Percentiles rank a stretch among this genome's conserved stretches.
Evolutionary conservation across 2,797 vertebrate species (phyloP).

Genomic region (Delichon dasypus): DNA sequence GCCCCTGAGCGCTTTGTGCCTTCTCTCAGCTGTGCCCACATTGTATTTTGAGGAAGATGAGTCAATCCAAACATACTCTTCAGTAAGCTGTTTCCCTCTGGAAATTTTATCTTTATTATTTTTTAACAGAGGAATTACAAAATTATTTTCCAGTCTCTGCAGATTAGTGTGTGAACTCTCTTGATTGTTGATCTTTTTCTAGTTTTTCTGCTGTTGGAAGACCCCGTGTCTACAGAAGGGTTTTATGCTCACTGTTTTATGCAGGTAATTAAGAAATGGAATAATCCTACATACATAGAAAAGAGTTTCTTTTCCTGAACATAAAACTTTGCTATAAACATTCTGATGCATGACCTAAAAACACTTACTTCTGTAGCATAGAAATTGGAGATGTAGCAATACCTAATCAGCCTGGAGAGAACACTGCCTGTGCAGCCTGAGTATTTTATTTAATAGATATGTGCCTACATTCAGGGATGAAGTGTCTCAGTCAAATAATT

Average conservation of each 20-base stretch:
- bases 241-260: neutral
- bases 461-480: neutral
- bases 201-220: neutral
- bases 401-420: neutral
- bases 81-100: neutral
- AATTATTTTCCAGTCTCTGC: neutral
- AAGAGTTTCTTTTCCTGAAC: neutral
- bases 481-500: neutral
- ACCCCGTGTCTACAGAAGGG: neutral
- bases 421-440: neutral
- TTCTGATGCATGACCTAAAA: neutral
- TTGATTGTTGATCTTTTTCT: neutral
- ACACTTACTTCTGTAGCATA: neutral
- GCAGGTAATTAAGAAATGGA: neutral
- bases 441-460: neutral
- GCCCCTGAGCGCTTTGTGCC: neutral
- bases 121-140: neutral
- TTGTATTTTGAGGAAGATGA: rapidly evolving
- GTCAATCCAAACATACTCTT: neutral
- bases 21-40: neutral
- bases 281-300: neutral
- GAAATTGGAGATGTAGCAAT: neutral
- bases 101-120: neutral
- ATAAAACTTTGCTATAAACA: neutral
- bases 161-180: neutral